These are phyloP conservation scores for Sesamia inferens DNA, from an alignment of 2,888 invertebrate genomes.

Conservation along the genomic window DNA sequence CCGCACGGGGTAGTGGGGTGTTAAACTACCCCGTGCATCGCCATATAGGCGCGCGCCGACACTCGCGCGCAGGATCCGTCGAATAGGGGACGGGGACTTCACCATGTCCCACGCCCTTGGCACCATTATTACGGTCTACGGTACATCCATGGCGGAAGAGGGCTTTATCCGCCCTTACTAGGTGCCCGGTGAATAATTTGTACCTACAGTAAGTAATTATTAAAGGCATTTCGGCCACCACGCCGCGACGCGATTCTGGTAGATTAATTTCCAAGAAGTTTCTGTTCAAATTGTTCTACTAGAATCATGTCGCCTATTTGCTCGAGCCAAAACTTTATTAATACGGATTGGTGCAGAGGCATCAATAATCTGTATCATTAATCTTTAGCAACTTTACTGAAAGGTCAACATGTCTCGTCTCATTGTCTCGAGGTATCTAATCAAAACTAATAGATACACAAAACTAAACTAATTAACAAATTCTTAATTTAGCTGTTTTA, in stretches of 20 bases:
- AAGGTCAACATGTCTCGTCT: constrained; percentile 12
- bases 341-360: neutral
- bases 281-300: neutral
- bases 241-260: neutral
- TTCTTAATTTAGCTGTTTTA: constrained; percentile 14
- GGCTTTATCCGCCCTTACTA: no score
- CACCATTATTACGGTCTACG: no score
- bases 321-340: neutral
- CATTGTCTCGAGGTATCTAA: neutral
- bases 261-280: neutral
- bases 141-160: no score
- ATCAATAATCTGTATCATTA: neutral
- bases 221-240: neutral
- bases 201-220: neutral
- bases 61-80: no score
- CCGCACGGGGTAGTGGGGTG: no score
- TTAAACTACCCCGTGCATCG: no score
- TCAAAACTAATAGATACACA: constrained; percentile 20
- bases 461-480: constrained; percentile 32
- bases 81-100: no score
- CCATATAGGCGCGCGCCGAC: no score
- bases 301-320: neutral
- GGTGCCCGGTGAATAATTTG: no score
- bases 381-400: neutral
- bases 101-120: no score